Conservation (phyloP, 2,888 invertebrate genomes). For the Ceramica pisi region DNA sequence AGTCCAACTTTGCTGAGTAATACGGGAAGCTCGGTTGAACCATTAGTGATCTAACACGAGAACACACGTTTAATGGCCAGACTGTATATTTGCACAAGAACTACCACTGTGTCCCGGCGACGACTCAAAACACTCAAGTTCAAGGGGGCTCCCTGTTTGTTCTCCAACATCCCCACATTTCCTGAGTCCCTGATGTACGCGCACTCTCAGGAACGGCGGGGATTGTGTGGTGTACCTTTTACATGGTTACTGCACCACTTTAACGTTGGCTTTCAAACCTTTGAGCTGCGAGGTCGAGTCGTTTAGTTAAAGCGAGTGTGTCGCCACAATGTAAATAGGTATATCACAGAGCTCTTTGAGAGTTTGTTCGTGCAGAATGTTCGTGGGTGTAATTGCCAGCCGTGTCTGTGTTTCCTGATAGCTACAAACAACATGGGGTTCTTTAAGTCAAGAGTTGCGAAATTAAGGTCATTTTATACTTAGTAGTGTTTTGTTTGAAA, state of each 20-base stretch:
- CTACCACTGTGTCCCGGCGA: neutral
- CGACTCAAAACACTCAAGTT: neutral
- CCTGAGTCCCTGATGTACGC: constrained; percentile 7
- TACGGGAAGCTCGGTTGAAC: too few relatives aligned
- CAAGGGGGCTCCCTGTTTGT: neutral
- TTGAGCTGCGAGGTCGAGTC: constrained; percentile 17
- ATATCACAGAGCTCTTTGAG: neutral
- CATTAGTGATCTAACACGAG: too few relatives aligned
- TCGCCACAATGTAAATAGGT: neutral
- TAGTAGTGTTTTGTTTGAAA: too few relatives aligned
- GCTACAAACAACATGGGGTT: too few relatives aligned
- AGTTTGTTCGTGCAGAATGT: neutral
- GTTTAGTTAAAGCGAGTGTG: constrained; percentile 1
- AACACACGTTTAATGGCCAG: too few relatives aligned
- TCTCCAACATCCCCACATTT: neutral
- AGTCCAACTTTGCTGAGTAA: too few relatives aligned
- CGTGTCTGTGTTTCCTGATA: too few relatives aligned
- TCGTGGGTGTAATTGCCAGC: too few relatives aligned
- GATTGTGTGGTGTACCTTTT: constrained; percentile 18
- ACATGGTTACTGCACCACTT: constrained; percentile 9
- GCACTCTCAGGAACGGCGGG: constrained; percentile 29
- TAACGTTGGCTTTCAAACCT: constrained; percentile 24
- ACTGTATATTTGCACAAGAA: neutral
- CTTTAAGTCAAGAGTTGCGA: too few relatives aligned
- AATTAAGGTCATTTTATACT: too few relatives aligned